Percentiles rank a stretch among this genome's conserved stretches.
These are phyloP conservation scores for Xanthia icteritia DNA, from an alignment of 2,888 invertebrate genomes.

Conservation along the genomic window DNA sequence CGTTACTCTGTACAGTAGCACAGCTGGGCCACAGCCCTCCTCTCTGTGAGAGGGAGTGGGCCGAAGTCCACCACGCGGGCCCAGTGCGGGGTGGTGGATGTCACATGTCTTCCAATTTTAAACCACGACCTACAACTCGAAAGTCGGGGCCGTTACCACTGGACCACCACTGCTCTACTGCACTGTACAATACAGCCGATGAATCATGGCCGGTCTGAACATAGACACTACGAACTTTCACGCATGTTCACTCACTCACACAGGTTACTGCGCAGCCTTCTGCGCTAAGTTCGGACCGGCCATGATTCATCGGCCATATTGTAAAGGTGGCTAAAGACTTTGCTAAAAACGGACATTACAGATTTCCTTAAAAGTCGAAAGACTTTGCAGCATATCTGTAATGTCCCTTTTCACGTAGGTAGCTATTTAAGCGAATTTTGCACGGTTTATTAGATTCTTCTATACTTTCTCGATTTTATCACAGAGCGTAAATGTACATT, in stretches of 20 bases:
- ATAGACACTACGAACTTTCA: neutral
- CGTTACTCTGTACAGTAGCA: neutral
- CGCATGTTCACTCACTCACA: neutral
- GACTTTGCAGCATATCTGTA: neutral
- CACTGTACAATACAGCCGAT: neutral
- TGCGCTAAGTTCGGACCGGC: neutral
- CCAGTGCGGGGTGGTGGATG: too few species aligned
- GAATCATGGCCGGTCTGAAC: neutral
- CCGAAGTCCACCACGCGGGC: too few species aligned
- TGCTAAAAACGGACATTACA: too few species aligned
- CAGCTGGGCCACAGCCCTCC: too few species aligned
- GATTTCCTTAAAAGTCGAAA: too few species aligned
- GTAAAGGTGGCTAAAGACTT: too few species aligned
- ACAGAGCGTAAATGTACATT: conserved; percentile 59
- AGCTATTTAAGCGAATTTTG: conserved; percentile 11
- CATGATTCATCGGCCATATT: neutral
- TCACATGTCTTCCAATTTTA: too few species aligned
- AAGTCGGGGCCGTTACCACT: too few species aligned
- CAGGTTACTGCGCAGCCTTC: neutral
- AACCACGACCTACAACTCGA: too few species aligned
- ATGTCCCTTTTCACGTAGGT: neutral
- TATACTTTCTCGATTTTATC: conserved; percentile 50
- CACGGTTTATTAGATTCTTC: conserved; percentile 20
- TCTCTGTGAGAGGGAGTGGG: too few species aligned
- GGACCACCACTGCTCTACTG: too few species aligned